Percentiles rank a stretch among this genome's conserved stretches.
Evolutionary conservation across 2,113 vertebrate genomes (phyloP).

Genomic region (Stegastes partitus): DNA sequence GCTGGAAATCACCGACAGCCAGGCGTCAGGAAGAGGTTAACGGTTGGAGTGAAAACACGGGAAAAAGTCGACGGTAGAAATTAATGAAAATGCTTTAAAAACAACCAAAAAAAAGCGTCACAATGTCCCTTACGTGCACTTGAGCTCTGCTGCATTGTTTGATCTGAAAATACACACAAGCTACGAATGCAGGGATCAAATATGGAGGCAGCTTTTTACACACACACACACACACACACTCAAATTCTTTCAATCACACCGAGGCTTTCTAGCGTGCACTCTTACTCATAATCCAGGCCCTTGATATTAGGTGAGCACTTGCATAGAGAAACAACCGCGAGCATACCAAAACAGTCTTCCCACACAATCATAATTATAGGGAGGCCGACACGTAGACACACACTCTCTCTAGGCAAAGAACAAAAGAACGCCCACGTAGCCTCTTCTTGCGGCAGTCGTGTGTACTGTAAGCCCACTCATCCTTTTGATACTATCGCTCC

Average conservation of each 20-base stretch:
- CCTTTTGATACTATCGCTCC: slow-evolving; percentile 78
- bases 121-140: background rate
- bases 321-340: slow-evolving; percentile 69
- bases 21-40: background rate
- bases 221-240: background rate
- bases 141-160: slow-evolving; percentile 6
- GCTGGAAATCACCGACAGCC: slow-evolving; percentile 21
- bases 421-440: slow-evolving; percentile 80
- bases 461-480: slow-evolving; percentile 80
- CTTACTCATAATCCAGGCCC: slow-evolving; percentile 64
- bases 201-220: slow-evolving; percentile 32
- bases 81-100: background rate
- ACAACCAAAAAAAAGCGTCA: background rate
- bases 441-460: slow-evolving; percentile 74
- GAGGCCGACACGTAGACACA: slow-evolving; percentile 61
- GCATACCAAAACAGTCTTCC: slow-evolving; percentile 78
- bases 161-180: slow-evolving; percentile 26
- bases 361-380: slow-evolving; percentile 81
- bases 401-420: slow-evolving; percentile 71
- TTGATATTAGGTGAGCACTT: slow-evolving; percentile 69
- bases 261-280: slow-evolving; percentile 41
- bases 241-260: slow-evolving; percentile 12
- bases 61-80: background rate
- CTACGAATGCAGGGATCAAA: slow-evolving; percentile 21
- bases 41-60: background rate